These are phyloP conservation scores for Clarias batrachus DNA, from an alignment of 2,113 vertebrate species.

Conservation along the genomic window DNA sequence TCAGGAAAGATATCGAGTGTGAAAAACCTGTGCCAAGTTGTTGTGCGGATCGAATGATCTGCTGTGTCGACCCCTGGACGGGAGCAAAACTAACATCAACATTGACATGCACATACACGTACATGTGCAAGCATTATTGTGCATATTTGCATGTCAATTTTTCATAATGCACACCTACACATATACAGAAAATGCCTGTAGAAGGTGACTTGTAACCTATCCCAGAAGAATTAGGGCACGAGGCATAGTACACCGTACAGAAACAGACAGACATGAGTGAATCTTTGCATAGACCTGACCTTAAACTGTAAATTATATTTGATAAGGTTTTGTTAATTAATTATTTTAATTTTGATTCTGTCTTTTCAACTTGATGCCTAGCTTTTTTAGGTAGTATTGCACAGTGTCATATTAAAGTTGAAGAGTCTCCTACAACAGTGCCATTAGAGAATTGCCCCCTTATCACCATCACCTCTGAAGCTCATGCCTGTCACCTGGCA, in stretches of 20 bases:
- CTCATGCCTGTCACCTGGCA: slow-evolving; percentile 42
- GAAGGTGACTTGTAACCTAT: too few species aligned
- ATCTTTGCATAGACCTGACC: not conserved
- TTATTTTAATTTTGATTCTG: not conserved
- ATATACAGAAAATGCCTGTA: not conserved
- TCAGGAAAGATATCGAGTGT: too few species aligned
- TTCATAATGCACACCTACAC: not conserved
- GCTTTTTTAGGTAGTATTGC: slow-evolving; percentile 1
- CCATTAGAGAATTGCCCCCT: slow-evolving; percentile 28
- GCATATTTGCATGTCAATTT: not conserved
- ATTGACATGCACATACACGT: not conserved
- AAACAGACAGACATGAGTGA: not conserved
- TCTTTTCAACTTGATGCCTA: not conserved
- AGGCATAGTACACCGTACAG: too few species aligned
- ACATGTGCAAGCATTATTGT: not conserved
- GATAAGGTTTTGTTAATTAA: not conserved
- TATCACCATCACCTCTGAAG: not conserved
- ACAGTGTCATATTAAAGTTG: slow-evolving; percentile 12
- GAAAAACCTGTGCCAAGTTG: too few species aligned
- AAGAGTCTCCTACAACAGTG: slow-evolving; percentile 8
- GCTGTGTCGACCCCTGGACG: too few species aligned
- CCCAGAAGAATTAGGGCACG: too few species aligned
- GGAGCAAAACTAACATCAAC: not conserved
- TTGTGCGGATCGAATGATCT: too few species aligned
- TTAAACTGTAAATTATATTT: not conserved